phyloP scores from a whole-genome alignment of 2,797 vertebrate genomes.

The Rhincodon typus region DNA sequence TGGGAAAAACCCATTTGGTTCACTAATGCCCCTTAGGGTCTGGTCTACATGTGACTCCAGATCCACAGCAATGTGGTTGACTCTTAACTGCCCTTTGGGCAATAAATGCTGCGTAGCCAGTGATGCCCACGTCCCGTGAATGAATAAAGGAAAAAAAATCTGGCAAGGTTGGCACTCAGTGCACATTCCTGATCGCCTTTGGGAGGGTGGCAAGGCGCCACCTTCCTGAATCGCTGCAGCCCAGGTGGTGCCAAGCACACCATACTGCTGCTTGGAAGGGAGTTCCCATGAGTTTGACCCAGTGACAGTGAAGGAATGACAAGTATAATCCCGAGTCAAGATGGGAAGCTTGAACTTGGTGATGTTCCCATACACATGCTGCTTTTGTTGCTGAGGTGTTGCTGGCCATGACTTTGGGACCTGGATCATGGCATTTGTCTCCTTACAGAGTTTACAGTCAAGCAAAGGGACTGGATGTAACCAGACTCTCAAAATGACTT shows the following conservation, averaged over 20 bases:
- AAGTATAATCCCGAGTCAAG: background rate
- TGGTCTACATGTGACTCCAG: no score
- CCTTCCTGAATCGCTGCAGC: background rate
- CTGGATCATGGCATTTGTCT: background rate
- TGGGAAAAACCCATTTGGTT: no score
- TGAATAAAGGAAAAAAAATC: background rate
- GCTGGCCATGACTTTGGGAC: background rate
- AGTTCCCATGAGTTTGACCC: background rate
- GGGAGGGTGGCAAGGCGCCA: background rate
- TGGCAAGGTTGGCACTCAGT: background rate
- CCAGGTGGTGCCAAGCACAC: no score
- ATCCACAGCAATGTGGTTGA: no score
- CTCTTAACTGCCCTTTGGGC: no score
- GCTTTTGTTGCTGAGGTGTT: background rate
- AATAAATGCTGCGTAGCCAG: no score
- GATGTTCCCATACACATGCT: background rate
- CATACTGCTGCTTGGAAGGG: background rate
- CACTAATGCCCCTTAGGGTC: no score
- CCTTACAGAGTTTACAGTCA: background rate
- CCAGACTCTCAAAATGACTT: background rate
- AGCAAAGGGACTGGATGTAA: background rate
- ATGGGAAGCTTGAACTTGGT: background rate
- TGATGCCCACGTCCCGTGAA: no score
- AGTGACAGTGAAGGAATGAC: background rate
- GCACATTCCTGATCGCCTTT: background rate